Base-by-base conservation (phyloP, 2,888 invertebrate species). In the Cheilosia soror region DNA sequence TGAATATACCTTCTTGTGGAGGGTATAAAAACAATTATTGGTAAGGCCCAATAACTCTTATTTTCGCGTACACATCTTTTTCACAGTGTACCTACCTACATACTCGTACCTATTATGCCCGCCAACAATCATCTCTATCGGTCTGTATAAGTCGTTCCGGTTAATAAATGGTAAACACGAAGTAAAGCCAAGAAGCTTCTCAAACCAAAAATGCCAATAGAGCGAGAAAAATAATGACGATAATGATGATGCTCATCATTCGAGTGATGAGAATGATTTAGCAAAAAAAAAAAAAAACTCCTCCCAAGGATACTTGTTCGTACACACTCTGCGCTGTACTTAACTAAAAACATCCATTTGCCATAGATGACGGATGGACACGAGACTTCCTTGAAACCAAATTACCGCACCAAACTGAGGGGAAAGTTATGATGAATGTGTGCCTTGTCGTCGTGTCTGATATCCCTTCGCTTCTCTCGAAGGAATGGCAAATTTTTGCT, bases 311-410 rank as follows among this genome's bases (percentile, higher is more conserved):
- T 81, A 51, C 27, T 15, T 5, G 11, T 40, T 9, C 5, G 47
- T 0, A 42, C 13, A 71, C 47, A 42, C 69, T 13, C 60, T 55
- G 27, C 33, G 37, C 66, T 60, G 47, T 78, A 9, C 53, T 72
- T 62, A 73, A 73, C 72, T 73, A 80, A 81, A 57, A 81, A 58
- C 83, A 79, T 75, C 79, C 83, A 84, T 84, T 84, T 84, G 83
- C 83, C 75, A 79, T 69, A 65, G 72, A 78, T 84, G 78, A 79
- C 73, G 78, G 83, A 79, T 84, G 83, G 79, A 75, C 83, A 83
- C 58, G 55, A 73, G 69, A 60, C 60, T 81, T 76, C 58, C 63
- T 75, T 42, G 42, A 33, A 53, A 47, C 44, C 29, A 27, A 60
- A 47, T 15, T 25, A 9, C 44, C 42, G 7, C 33, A 13, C n/a